Evolutionary conservation across 2,797 vertebrate genomes (phyloP).

Genomic region (Atherinosoma microstoma): DNA sequence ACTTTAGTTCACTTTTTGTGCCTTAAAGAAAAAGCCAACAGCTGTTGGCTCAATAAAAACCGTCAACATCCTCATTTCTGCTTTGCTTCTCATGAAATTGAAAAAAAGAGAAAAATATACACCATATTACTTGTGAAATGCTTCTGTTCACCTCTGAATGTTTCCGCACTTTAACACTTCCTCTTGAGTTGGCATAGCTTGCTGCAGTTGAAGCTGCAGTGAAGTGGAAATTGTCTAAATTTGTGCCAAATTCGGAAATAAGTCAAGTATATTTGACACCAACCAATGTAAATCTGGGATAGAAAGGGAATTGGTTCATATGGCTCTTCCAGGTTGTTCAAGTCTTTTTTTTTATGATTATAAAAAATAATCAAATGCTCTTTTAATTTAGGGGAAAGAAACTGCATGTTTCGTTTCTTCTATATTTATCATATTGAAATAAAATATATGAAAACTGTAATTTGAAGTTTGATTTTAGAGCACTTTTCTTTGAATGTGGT

Average conservation of each 20-base stretch:
- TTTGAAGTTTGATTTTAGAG: slow-evolving; percentile 12
- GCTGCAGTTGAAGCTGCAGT: slow-evolving; percentile 14
- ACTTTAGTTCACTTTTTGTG: slow-evolving; percentile 44
- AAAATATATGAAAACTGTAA: slow-evolving; percentile 32
- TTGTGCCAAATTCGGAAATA: not conserved
- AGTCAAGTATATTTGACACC: slow-evolving; percentile 24
- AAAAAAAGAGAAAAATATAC: slow-evolving; percentile 15
- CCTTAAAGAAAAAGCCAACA: slow-evolving; percentile 47
- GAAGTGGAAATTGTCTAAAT: slow-evolving; percentile 14
- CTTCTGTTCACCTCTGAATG: slow-evolving; percentile 60
- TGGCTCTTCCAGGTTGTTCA: slow-evolving; percentile 18
- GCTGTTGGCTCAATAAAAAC: slow-evolving; percentile 60
- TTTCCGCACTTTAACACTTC: slow-evolving; percentile 73
- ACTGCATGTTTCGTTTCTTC: slow-evolving; percentile 28
- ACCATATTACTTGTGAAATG: slow-evolving; percentile 38
- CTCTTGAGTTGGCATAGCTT: slow-evolving; percentile 33
- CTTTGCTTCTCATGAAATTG: slow-evolving; percentile 48
- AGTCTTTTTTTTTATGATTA: slow-evolving; percentile 26
- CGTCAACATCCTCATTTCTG: slow-evolving; percentile 47
- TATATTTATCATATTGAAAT: slow-evolving; percentile 45
- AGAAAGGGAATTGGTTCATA: slow-evolving; percentile 14
- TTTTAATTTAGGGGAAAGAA: slow-evolving; percentile 43
- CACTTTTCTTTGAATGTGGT: not conserved
- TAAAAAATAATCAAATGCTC: slow-evolving; percentile 41
- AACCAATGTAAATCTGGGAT: slow-evolving; percentile 23